Conservation (phyloP, 2,888 invertebrate species). For the Cephalotes varians region DNA sequence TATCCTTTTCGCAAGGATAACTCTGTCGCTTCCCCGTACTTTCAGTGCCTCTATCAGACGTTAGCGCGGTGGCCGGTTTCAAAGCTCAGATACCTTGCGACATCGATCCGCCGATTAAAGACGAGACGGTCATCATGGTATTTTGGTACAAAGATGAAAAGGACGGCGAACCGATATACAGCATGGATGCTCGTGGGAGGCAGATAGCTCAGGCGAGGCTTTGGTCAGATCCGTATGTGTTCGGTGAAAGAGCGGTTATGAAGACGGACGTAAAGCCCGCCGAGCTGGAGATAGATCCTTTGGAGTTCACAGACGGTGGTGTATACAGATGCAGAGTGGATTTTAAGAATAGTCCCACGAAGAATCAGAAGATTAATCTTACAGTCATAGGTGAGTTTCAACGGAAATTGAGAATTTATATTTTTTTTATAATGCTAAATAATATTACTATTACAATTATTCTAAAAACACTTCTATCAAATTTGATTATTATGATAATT, state of each 20-base stretch:
- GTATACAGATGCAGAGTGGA: constrained; percentile 87
- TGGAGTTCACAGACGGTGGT: constrained; percentile 85
- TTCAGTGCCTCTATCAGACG: constrained; percentile 88
- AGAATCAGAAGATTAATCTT: constrained; percentile 86
- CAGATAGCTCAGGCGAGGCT: constrained; percentile 84
- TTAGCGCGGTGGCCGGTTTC: constrained; percentile 93
- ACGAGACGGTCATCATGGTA: constrained; percentile 95
- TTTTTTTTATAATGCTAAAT: not conserved
- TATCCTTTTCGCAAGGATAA: constrained; percentile 9
- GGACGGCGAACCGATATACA: constrained; percentile 95
- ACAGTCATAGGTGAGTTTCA: constrained; percentile 87
- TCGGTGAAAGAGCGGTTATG: constrained; percentile 86
- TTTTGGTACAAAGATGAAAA: constrained; percentile 94
- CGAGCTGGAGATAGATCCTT: constrained; percentile 85
- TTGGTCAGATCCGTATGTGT: constrained; percentile 86
- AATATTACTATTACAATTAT: not conserved
- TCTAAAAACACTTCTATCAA: not conserved
- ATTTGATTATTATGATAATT: not conserved
- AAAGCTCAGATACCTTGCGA: constrained; percentile 95
- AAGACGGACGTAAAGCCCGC: constrained; percentile 86
- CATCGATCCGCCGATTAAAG: constrained; percentile 92
- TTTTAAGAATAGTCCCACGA: constrained; percentile 86
- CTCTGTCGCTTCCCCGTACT: constrained; percentile 1
- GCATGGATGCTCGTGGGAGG: constrained; percentile 86
- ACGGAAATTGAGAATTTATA: not conserved